Conservation (phyloP, 2,113 vertebrate genomes). For the Eira barbara region DNA sequence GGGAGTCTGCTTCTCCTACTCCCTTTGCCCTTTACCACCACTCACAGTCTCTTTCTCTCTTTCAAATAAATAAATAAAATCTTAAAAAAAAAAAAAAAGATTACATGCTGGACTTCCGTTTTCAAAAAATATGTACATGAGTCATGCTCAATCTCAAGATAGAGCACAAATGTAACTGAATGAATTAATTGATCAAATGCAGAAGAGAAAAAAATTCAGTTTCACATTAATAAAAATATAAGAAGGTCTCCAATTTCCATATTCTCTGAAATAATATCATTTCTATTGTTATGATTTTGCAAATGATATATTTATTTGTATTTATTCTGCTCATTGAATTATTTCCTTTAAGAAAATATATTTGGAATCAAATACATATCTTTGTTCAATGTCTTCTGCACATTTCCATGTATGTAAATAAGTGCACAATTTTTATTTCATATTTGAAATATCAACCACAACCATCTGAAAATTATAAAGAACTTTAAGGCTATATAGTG, state of each 20-base stretch:
- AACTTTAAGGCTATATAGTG: neutral
- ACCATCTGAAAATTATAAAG: neutral
- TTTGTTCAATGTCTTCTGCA: neutral
- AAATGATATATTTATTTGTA: neutral
- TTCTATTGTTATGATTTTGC: neutral
- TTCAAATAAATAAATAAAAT: neutral
- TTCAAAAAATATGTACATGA: neutral
- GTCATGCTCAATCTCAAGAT: neutral
- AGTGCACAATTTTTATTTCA: slow-evolving; percentile 6
- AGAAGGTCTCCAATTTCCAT: neutral
- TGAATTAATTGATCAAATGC: neutral
- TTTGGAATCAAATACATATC: slow-evolving; percentile 2
- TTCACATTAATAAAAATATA: neutral
- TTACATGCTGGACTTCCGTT: neutral
- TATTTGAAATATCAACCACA: slow-evolving; percentile 5
- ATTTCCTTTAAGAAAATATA: neutral
- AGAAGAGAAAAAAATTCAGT: neutral
- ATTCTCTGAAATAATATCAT: slow-evolving; percentile 6
- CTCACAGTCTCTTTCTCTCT: neutral
- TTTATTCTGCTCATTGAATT: neutral
- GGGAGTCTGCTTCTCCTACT: neutral
- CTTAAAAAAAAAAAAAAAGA: neutral
- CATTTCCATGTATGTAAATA: neutral
- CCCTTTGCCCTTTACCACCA: neutral
- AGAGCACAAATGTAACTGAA: neutral